Conservation (phyloP, 1,140 invertebrate species). For the Leptinotarsa lineolata region DNA sequence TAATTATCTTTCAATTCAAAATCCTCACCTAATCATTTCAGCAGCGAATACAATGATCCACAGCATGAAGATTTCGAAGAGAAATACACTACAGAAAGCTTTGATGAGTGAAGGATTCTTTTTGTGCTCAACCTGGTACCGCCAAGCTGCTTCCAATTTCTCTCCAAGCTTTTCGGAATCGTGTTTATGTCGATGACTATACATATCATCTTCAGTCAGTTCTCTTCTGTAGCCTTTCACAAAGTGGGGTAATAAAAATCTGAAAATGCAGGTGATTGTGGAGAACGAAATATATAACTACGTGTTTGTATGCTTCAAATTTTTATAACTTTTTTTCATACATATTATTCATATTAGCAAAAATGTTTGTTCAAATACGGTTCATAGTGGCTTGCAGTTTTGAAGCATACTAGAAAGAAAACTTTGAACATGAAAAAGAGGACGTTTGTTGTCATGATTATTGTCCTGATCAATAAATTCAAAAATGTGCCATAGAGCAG, state of each 20-base stretch:
- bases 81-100: conserved; percentile 29
- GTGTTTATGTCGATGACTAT: conserved; percentile 28
- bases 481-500: too few relatives aligned
- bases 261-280: conserved; percentile 26
- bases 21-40: conserved; percentile 57
- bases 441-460: too few relatives aligned
- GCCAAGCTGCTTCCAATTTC: conserved; percentile 61
- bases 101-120: conserved; percentile 49
- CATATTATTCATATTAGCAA: too few relatives aligned
- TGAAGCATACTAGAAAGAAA: too few relatives aligned
- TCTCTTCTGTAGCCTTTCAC: conserved; percentile 32
- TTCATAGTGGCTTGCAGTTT: too few relatives aligned
- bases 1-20: too few relatives aligned
- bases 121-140: conserved; percentile 48
- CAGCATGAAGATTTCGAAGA: conserved; percentile 46
- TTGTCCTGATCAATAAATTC: too few relatives aligned
- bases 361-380: too few relatives aligned
- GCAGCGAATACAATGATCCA: conserved; percentile 59
- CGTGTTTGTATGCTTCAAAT: too few relatives aligned
- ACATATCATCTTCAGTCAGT: conserved; percentile 39
- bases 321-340: too few relatives aligned
- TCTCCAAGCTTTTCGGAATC: conserved; percentile 57
- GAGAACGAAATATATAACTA: too few relatives aligned
- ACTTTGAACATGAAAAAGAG: too few relatives aligned
- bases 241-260: conserved; percentile 50